Conservation (phyloP, 2,888 invertebrate genomes). For the Rhyacophila evoluta region DNA sequence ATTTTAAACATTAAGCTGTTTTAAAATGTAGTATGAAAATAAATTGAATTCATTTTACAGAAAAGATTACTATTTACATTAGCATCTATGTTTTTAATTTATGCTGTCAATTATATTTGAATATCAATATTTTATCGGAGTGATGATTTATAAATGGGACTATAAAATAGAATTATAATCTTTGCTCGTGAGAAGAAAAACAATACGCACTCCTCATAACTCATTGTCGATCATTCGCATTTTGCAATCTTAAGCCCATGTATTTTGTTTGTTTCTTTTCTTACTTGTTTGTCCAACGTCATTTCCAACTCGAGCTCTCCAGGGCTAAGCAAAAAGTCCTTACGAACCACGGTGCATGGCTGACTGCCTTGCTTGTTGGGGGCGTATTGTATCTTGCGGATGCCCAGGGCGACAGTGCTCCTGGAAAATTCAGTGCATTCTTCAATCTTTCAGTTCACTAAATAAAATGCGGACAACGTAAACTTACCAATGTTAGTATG, state of each 20-base stretch:
- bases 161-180: too few relatives aligned
- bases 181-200: too few relatives aligned
- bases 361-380: slow-evolving; percentile 91
- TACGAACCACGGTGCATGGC: slow-evolving; percentile 93
- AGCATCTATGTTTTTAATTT: too few relatives aligned
- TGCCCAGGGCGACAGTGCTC: slow-evolving; percentile 89
- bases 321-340: slow-evolving; percentile 95
- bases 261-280: slow-evolving; percentile 19
- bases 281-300: slow-evolving; percentile 91
- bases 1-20: too few relatives aligned
- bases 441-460: slow-evolving; percentile 16
- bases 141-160: too few relatives aligned
- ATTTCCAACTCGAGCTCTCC: slow-evolving; percentile 95
- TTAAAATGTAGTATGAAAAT: too few relatives aligned
- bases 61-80: too few relatives aligned
- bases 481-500: background rate
- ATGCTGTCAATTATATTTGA: too few relatives aligned
- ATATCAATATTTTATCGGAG: too few relatives aligned
- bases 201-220: background rate
- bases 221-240: background rate
- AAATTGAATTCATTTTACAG: too few relatives aligned
- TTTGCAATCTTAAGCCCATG: background rate
- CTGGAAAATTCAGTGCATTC: slow-evolving; percentile 62
- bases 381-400: slow-evolving; percentile 93
- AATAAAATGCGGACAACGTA: background rate